A percentile compares a stretch with the other conserved stretches of the same genome.
Conservation (phyloP, 2,113 vertebrate species). For the Irena cyanogastra region DNA sequence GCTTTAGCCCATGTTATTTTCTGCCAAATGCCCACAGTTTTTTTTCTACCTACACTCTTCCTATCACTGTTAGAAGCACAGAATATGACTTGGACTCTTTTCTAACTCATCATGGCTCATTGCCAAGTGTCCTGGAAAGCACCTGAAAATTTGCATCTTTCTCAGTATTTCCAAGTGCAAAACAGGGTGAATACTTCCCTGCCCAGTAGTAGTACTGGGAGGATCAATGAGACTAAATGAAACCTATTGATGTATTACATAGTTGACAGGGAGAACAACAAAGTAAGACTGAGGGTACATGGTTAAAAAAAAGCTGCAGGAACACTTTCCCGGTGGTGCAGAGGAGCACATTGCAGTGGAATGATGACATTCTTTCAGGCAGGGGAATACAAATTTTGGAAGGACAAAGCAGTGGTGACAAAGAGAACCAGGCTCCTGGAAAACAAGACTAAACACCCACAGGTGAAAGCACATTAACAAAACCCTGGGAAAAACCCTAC, state of each 20-base stretch:
- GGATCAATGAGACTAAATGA: background rate
- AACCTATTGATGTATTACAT: background rate
- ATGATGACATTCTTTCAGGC: background rate
- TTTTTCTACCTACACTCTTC: slow-evolving; percentile 10
- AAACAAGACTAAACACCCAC: background rate
- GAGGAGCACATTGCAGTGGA: background rate
- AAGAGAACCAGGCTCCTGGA: background rate
- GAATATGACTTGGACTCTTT: background rate
- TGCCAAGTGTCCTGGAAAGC: slow-evolving; percentile 9
- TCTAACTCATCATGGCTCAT: background rate
- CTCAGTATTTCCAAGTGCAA: background rate
- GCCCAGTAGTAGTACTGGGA: background rate
- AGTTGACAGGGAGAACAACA: background rate
- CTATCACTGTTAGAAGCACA: background rate
- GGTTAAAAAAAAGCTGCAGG: background rate
- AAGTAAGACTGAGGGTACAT: background rate
- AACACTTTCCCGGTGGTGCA: background rate
- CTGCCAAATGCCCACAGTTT: background rate
- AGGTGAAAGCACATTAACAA: background rate
- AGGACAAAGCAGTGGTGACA: background rate
- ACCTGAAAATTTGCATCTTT: background rate
- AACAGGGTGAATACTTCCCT: background rate
- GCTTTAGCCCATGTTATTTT: background rate
- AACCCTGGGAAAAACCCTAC: background rate
- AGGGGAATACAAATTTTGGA: background rate